Base-by-base conservation (phyloP, 2,113 vertebrate species). In the Spea multiplicata region DNA sequence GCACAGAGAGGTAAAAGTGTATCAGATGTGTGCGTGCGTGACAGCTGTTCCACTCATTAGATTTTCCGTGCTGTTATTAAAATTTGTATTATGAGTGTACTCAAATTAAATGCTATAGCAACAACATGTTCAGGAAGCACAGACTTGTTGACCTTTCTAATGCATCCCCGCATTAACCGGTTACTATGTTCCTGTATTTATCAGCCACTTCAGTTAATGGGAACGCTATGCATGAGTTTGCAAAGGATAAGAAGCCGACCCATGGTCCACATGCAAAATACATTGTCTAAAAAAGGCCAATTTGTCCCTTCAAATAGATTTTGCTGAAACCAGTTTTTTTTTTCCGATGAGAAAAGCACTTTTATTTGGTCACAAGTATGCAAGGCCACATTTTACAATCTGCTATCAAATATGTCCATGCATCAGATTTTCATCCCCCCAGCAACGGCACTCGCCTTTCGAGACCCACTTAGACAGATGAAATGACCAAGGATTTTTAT, bases 21-120 rank as follows among this genome's bases (percentile, higher is more conserved):
- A 47, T 50, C 44, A 71, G 67, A 12, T 30, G 46, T 64, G 5
- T 44, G 30, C 8, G 47, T 46, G 13, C 48, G 30, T 47, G 48
- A 44, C 69, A 78, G 76, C 59, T 78, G 69, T 44, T 30, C 45
- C 49, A 12, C 44, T 55, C 61, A 75, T 65, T 64, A 74, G 61
- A 9, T 30, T 47, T 17, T 74, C 16, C 59, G 48, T 45, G 62
- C 17, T 44, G 65, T 71, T 71, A 78, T 45, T 50, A 50, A 46
- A 78, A 78, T 71, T 53, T 72, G 49, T n/a, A 50, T 78, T 55
- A 50, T 55, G 17, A 64, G 8, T 53, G 48, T 8, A n/a, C 49
- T 44, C 48, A 52, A 17, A 53, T 71, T 53, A 64, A 64, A 78
- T 78, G 69, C 69, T 47, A 66, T 49, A 13, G 66, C 44, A 68